These are phyloP conservation scores for Pelecanoides urinatrix DNA, from an alignment of 2,113 vertebrate genomes.

Conservation along the genomic window DNA sequence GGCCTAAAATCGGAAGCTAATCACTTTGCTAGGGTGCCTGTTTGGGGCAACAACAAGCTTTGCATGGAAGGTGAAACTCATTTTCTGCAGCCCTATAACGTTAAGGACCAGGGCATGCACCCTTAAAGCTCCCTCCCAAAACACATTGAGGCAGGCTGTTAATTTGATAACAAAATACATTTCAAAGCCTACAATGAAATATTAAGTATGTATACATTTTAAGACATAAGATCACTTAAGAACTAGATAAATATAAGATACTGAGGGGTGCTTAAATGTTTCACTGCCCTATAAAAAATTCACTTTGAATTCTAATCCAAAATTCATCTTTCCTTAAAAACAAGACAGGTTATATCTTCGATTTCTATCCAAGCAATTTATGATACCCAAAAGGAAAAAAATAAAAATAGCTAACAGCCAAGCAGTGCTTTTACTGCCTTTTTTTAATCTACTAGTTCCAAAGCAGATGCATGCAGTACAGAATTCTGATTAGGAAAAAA, in stretches of 20 bases:
- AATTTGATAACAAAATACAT: not conserved
- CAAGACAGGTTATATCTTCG: not conserved
- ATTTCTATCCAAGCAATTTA: slow-evolving; percentile 12
- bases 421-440: not conserved
- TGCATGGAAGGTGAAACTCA: not conserved
- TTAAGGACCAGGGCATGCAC: not conserved
- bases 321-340: slow-evolving; percentile 11
- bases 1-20: not conserved
- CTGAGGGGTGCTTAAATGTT: not conserved
- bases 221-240: not conserved
- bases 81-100: not conserved
- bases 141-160: not conserved
- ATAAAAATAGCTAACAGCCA: not conserved
- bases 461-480: not conserved
- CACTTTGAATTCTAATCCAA: not conserved
- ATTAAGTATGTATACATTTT: not conserved
- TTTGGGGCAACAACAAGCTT: not conserved
- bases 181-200: not conserved
- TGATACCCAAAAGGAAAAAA: not conserved
- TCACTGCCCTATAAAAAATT: not conserved
- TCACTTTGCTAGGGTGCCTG: not conserved
- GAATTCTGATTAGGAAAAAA: slow-evolving; percentile 51
- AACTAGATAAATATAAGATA: not conserved
- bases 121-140: not conserved
- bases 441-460: slow-evolving; percentile 31